These are phyloP conservation scores for Drosophila truncata DNA, from an alignment of 1,140 invertebrate genomes.

Conservation along the genomic window DNA sequence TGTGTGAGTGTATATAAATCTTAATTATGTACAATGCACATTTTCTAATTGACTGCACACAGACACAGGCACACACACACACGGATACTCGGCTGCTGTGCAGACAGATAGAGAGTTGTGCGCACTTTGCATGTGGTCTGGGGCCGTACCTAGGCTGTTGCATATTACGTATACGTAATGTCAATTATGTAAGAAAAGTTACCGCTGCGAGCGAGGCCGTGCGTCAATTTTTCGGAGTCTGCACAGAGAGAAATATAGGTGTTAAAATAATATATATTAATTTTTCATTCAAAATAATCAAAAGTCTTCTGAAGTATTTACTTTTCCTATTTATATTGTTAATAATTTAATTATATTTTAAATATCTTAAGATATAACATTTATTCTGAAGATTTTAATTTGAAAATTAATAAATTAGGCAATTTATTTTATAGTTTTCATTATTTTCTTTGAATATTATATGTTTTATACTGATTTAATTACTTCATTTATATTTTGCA, in stretches of 20 bases:
- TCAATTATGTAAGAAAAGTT: constrained; percentile 82
- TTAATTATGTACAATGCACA: constrained; percentile 82
- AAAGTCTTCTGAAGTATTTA: too few species aligned
- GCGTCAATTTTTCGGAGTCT: constrained; percentile 40
- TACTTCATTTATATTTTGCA: background rate
- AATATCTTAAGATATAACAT: too few species aligned
- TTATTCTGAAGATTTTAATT: background rate
- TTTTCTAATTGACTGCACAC: constrained; percentile 79
- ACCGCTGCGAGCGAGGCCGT: constrained; percentile 33
- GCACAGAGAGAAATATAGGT: background rate
- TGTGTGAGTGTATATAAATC: constrained; percentile 69
- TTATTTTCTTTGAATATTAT: background rate
- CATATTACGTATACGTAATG: constrained; percentile 76
- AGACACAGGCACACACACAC: constrained; percentile 4
- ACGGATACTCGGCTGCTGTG: constrained; percentile 4
- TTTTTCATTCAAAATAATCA: too few species aligned
- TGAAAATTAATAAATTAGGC: too few species aligned
- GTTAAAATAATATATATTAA: background rate
- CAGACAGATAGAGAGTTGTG: constrained; percentile 8
- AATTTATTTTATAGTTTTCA: too few species aligned
- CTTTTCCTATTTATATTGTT: too few species aligned
- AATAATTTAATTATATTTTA: too few species aligned
- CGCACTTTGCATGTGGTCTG: constrained; percentile 8
- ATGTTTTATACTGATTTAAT: background rate
- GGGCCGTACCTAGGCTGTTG: constrained; percentile 35